phyloP scores from a whole-genome alignment of 2,113 vertebrate genomes.

The Pelobates fuscus region DNA sequence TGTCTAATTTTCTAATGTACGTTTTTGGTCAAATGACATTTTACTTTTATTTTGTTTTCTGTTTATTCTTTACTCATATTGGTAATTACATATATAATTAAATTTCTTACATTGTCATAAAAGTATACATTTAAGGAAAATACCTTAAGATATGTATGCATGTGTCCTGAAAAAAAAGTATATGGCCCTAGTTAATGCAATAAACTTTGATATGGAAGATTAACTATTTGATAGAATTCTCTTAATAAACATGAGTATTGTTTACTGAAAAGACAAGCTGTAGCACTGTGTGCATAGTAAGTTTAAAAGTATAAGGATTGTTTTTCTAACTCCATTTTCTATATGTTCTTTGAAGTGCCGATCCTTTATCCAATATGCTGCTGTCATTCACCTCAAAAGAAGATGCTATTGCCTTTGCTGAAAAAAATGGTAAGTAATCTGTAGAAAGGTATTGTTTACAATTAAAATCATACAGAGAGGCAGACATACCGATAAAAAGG shows the following conservation, averaged over 20 bases:
- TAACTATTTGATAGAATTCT: constrained; percentile 28
- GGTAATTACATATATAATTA: too few species aligned
- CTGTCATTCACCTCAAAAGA: constrained; percentile 87
- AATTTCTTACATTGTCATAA: too few species aligned
- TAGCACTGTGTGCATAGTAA: neutral
- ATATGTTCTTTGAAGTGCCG: constrained; percentile 74
- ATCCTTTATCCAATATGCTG: constrained; percentile 92
- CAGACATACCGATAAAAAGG: too few species aligned
- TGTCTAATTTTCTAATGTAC: too few species aligned
- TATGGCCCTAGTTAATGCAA: constrained; percentile 9
- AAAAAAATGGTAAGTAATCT: constrained; percentile 88
- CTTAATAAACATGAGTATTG: constrained; percentile 31
- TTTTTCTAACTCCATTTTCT: constrained; percentile 2
- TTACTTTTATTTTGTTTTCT: too few species aligned
- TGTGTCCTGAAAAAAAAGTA: neutral
- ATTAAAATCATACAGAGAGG: too few species aligned
- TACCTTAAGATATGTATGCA: neutral
- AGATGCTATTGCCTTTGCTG: constrained; percentile 90
- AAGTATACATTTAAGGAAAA: neutral
- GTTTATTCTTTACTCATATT: too few species aligned
- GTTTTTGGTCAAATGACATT: too few species aligned
- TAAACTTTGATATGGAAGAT: constrained; percentile 30
- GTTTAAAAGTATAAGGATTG: neutral
- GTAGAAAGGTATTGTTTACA: neutral
- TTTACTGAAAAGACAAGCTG: neutral